Base-by-base conservation (phyloP, 2,888 invertebrate genomes). In the Amitus sp. region DNA sequence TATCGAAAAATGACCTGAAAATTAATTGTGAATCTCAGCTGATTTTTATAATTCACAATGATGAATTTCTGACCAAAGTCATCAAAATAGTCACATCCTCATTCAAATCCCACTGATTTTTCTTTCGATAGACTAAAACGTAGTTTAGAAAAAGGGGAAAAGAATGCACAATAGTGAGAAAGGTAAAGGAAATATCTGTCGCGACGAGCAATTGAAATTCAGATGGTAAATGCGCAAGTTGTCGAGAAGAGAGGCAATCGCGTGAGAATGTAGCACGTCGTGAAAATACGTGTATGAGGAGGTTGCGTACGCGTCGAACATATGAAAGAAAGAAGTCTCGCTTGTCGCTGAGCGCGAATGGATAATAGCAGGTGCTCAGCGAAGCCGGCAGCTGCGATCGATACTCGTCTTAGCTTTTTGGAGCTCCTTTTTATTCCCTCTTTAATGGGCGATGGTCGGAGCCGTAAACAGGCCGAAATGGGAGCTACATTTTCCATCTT, bases 351-450 rank as follows among this genome's bases (percentile, higher is more conserved):
- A 67, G 73, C 69, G 73, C 73, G 71, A 73, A 73, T 70, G 73
- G 72, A 73, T 76, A 76, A 79, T 78, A 77, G 81, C 80, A 81
- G 81, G 81, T 80, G 80, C 77, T 70, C 68, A 73, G 74, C 75
- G 76, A 74, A 71, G 69, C 65, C 71, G 76, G 76, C 79, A 79
- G 79, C 78, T 79, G 80, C 77, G 77, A 76, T 76, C 78, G 74
- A 75, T 77, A 75, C 71, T 76, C 73, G 46, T 63, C 66, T 78
- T 72, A 74, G 75, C 73, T 76, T 77, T 79, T 78, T 75, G 72
- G 74, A 71, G 73, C 71, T 75, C 64, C 66, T 68, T 52, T 69
- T 60, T 57, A 60, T 66, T 62, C 65, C 67, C 68, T 59, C 66
- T 56, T 66, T 55, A 61, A 34, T 7, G 23, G 7, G 19, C 33